Evolutionary conservation across 1,140 invertebrate species (phyloP), one percentile per base, ranked within the genome.

Genomic region (Bombus polaris): DNA sequence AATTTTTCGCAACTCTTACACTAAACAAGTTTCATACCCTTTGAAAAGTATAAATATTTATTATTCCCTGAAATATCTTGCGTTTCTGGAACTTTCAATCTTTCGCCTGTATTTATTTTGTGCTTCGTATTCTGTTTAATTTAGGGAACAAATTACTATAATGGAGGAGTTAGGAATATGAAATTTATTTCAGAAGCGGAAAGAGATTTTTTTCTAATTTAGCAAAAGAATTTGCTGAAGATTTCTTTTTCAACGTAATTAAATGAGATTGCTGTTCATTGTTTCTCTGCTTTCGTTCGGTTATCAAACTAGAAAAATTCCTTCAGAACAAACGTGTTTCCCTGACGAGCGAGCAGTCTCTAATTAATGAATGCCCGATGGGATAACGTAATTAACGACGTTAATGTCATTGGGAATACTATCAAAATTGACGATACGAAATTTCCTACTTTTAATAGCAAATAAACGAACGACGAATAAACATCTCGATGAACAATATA

Each of bases 321-420:
- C 66, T 18, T 22, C 25, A 25, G 85, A 90, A 90, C 85, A 72
- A 62, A 80, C 73, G 59, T 57, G 28, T 47, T 73, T 37, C n/a
- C 9, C 8, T n/a, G 66, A 44, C 65, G 68, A 28, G 13, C 35
- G 47, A 47, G 39, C 68, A 15, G 42, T 37, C 37, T 76, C 57
- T 86, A 90, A 92, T 92, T 91, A 92, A 92, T 86, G 91, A 89
- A 90, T 88, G 86, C 80, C 70, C 85, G 53, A 88, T 81, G 71
- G 82, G 53, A 39, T 73, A 81, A 44, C 81, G 83, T 84, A 89
- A 91, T 91, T 92, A 90, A 90, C 68, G 83, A 62, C 66, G 74
- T 84, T 88, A 82, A 81, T 76, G 73, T 79, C 57, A 68, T 42
- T 59, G 62, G 15, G 35, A 66, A 85, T 71, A 72, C 72, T 66